Percentiles rank a stretch among this genome's conserved stretches.
These are phyloP conservation scores for Propithecus coquereli DNA, from an alignment of 2,113 vertebrate species.

Conservation along the genomic window DNA sequence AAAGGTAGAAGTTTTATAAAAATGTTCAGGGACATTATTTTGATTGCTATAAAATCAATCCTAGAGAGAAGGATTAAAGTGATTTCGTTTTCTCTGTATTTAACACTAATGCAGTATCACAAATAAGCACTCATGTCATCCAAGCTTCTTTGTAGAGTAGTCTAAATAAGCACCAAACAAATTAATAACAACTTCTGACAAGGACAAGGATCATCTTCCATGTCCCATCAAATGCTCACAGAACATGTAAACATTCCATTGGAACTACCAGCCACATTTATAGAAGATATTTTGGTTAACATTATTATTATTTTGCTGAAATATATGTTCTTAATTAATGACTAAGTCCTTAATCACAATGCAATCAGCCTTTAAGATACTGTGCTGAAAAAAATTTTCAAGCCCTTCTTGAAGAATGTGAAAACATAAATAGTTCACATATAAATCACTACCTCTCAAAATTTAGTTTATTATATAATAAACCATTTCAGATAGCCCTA, in stretches of 20 bases:
- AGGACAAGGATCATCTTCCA: background rate
- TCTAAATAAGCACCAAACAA: background rate
- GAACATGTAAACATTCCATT: background rate
- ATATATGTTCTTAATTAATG: background rate
- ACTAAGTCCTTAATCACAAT: background rate
- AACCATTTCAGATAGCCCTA: background rate
- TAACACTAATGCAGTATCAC: background rate
- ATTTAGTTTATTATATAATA: background rate
- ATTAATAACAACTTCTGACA: conserved; percentile 14
- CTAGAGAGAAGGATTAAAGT: background rate
- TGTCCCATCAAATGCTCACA: background rate
- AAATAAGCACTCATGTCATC: background rate
- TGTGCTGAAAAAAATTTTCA: background rate
- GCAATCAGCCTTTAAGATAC: background rate
- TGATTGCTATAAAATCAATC: background rate
- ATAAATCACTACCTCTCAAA: conserved; percentile 1
- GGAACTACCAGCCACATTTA: background rate
- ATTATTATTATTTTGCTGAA: background rate
- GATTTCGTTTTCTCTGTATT: background rate
- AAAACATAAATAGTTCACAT: background rate
- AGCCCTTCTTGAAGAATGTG: background rate
- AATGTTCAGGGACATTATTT: background rate
- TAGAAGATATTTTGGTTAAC: background rate
- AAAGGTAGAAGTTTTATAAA: conserved; percentile 16
- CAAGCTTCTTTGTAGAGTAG: background rate